These are phyloP conservation scores for Chromoteleia sp. DNA, from an alignment of 2,888 invertebrate genomes.

Conservation along the genomic window DNA sequence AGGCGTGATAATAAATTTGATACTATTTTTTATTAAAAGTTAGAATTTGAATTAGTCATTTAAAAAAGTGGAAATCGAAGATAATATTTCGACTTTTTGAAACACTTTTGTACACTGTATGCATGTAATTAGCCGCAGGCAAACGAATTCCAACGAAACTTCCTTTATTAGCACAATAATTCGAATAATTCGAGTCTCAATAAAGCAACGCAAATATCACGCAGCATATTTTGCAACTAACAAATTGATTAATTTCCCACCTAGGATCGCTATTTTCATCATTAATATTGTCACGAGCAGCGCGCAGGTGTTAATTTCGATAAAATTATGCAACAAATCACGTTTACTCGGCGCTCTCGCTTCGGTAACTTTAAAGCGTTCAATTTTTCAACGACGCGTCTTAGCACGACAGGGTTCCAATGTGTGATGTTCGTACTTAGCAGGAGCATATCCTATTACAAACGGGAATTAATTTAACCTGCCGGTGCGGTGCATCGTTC, in stretches of 20 bases:
- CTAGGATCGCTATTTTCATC: conserved; percentile 5
- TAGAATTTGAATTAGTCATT: no score
- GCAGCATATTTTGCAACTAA: conserved; percentile 22
- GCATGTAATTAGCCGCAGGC: not conserved
- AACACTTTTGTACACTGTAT: no score
- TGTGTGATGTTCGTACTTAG: conserved; percentile 56
- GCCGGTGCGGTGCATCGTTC: conserved; percentile 23
- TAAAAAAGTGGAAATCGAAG: no score
- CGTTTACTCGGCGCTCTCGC: conserved; percentile 29
- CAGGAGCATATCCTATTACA: conserved; percentile 62
- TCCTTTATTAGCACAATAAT: not conserved
- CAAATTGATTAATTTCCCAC: conserved; percentile 38
- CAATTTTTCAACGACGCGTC: conserved; percentile 37
- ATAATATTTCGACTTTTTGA: no score
- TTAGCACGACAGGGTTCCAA: conserved; percentile 22
- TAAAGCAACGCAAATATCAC: conserved; percentile 13
- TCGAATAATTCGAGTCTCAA: conserved; percentile 1
- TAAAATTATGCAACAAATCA: conserved; percentile 49
- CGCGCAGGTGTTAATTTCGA: conserved; percentile 36
- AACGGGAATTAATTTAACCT: conserved; percentile 59
- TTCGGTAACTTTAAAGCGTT: conserved; percentile 29
- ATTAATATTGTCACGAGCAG: conserved; percentile 29
- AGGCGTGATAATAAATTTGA: no score
- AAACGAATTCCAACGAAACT: not conserved
- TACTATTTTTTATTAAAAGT: no score